These are phyloP conservation scores for Vespertilio murinus DNA, from an alignment of 2,797 vertebrate genomes.

Conservation along the genomic window DNA sequence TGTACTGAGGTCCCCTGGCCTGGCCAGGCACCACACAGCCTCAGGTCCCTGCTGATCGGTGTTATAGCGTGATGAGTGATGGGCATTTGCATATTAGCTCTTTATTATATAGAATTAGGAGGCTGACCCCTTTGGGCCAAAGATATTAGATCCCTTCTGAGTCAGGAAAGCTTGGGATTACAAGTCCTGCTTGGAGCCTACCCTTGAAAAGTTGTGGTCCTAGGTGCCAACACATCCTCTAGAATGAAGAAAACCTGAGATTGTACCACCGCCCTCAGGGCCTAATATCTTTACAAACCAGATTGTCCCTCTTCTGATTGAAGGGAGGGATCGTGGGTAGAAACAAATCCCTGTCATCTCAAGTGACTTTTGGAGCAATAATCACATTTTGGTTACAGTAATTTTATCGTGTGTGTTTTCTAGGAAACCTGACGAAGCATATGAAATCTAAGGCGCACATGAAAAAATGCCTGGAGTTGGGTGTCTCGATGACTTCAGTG, in stretches of 20 bases:
- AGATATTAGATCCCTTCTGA: neutral
- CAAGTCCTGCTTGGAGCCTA: neutral
- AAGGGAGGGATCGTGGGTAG: neutral
- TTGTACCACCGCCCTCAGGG: neutral
- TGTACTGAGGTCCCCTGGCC: too few species aligned
- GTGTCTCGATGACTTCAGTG: constrained; percentile 96
- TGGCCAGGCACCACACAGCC: too few species aligned
- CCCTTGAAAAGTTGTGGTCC: neutral
- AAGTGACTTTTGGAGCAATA: neutral
- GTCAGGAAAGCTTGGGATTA: neutral
- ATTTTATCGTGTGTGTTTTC: neutral
- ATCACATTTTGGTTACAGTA: neutral
- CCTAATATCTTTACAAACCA: neutral
- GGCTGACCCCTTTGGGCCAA: neutral
- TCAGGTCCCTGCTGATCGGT: too few species aligned
- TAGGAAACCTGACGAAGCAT: constrained; percentile 99
- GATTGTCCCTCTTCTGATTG: neutral
- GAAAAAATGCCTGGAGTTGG: constrained; percentile 99
- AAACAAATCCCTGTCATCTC: neutral
- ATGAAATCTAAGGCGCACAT: constrained; percentile 99
- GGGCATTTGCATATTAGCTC: too few species aligned
- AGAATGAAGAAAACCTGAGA: neutral
- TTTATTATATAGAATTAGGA: neutral
- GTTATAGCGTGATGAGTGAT: too few species aligned
- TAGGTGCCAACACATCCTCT: neutral